Evolutionary conservation across 2,797 vertebrate species (phyloP).

Genomic region (Phataginus tetradactyla): DNA sequence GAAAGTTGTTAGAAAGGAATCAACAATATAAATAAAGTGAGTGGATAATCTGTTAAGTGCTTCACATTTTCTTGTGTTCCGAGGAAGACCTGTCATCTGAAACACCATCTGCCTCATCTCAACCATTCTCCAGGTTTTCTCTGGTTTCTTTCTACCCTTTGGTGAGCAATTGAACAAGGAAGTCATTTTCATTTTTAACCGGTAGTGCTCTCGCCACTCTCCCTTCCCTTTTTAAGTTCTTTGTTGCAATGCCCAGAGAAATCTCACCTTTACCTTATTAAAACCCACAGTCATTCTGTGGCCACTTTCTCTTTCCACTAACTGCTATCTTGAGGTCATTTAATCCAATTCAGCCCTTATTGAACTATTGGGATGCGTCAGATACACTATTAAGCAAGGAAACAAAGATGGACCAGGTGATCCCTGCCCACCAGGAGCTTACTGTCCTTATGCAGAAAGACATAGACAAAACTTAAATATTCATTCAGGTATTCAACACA

Average conservation of each 20-base stretch:
- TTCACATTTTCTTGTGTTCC: neutral
- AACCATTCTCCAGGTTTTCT: neutral
- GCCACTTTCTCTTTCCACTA: conserved; percentile 25
- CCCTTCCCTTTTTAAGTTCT: conserved; percentile 22
- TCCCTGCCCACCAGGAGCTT: neutral
- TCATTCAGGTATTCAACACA: neutral
- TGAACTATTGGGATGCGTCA: conserved; percentile 18
- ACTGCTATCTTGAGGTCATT: conserved; percentile 36
- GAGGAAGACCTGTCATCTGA: neutral
- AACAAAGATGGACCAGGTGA: neutral
- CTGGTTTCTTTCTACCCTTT: neutral
- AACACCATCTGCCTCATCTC: neutral
- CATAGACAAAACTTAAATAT: neutral
- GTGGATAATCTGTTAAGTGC: neutral
- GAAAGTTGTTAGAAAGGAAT: conserved; percentile 13
- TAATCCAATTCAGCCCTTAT: conserved; percentile 22
- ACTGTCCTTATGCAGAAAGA: neutral
- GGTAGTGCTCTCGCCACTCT: neutral
- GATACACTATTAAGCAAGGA: conserved; percentile 4
- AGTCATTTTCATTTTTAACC: conserved; percentile 16
- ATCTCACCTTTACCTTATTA: conserved; percentile 41
- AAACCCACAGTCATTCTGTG: neutral
- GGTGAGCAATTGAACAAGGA: neutral
- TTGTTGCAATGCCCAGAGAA: neutral
- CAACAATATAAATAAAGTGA: neutral